Percentiles rank a stretch among this genome's conserved stretches.
Evolutionary conservation across 2,797 vertebrate species (phyloP).

Genomic region (Spea hammondii): DNA sequence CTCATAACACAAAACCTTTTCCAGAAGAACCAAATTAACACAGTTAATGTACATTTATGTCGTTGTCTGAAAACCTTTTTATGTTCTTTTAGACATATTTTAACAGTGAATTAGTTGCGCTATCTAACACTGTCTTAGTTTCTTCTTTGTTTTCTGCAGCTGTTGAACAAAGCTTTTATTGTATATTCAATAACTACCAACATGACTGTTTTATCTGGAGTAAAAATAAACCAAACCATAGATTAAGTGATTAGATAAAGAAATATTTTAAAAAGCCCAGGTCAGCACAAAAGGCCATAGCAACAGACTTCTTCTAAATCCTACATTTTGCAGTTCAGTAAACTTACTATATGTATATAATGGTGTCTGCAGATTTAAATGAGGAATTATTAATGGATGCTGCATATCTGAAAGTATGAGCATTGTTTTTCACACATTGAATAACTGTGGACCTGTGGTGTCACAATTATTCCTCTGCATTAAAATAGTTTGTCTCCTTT

Average conservation of each 20-base stretch:
- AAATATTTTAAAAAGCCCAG: conserved; percentile 25
- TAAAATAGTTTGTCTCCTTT: no score
- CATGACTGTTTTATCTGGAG: neutral
- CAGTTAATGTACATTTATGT: conserved; percentile 5
- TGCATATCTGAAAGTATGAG: no score
- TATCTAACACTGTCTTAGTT: conserved; percentile 19
- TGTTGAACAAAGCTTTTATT: conserved; percentile 42
- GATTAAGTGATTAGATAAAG: conserved; percentile 21
- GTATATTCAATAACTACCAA: conserved; percentile 21
- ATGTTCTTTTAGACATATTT: neutral
- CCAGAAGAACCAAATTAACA: conserved; percentile 34
- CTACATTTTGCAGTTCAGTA: no score
- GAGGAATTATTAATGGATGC: no score
- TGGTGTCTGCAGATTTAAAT: no score
- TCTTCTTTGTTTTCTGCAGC: conserved; percentile 8
- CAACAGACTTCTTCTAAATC: neutral
- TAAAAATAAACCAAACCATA: conserved; percentile 23
- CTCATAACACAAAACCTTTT: conserved; percentile 28
- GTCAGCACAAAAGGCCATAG: conserved; percentile 14
- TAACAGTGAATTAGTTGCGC: neutral
- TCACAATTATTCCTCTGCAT: no score
- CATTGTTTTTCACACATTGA: no score
- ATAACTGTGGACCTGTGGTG: no score
- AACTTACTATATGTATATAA: no score
- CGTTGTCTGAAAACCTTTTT: conserved; percentile 14